Base-by-base conservation (phyloP, 2,113 vertebrate species). In the Mystacornis crossleyi region DNA sequence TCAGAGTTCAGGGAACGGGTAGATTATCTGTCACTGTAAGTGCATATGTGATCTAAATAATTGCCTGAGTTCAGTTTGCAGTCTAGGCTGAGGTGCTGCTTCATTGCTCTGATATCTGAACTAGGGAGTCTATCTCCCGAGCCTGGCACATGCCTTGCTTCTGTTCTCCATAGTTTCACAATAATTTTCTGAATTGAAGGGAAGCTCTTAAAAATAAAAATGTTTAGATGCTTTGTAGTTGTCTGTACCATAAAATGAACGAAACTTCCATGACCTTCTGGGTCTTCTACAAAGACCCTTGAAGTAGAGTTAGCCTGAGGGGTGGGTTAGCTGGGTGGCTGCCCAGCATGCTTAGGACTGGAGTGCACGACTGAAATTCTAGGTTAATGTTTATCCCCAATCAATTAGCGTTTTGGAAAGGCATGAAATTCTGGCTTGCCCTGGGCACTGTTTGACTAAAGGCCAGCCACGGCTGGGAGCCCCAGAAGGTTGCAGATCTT, bases 381-480 rank as follows among this genome's bases (percentile, higher is more conserved):
- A 77, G 79, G 93, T 96, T 97, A 96, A 97, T 96, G 91, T 94
- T 97, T 97, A 95, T 96, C 95, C 84, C 92, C 81, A 96, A 94
- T 97, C 96, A 97, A 97, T 97, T 97, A 97, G 81, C 5, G 7
- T 93, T 96, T 94, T 96, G 83, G 90, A 97, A 94, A 88, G 93
- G 93, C 95, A 96, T 97, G 96, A 97, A 97, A 97, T 96, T 91
- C 86, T 97, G 94, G 75, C 92, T 95, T 97, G 93, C 92, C 90
- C 86, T 86, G 92, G 95, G 95, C 93, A 31, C 78, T 53, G 24
- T 96, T 97, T 95, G 94, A 97, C 95, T 95, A 77, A 97, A 96
- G 93, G 90, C 92, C 81, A 97, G 86, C 84, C 75, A 21, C 54
- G 54, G 55, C 62, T 93, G 90, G 47, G 67, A 96, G 81, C 89